Conservation (phyloP, 2,113 vertebrate species). For the Syrrhaptes paradoxus region DNA sequence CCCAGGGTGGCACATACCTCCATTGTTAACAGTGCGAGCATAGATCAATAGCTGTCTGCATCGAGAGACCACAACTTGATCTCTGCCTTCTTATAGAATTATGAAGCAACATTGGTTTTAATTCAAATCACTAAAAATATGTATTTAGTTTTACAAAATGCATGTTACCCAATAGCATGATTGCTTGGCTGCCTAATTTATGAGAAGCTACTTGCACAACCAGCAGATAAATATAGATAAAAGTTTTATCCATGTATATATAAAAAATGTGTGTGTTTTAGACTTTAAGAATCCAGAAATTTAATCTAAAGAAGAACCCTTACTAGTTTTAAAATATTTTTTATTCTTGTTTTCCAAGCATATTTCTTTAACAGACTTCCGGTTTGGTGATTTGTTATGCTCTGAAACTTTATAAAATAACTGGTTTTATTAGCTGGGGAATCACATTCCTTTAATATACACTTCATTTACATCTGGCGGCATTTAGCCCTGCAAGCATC, state of each 20-base stretch:
- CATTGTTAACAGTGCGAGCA: neutral
- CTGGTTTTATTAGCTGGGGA: neutral
- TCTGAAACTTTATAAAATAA: neutral
- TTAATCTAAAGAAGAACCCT: neutral
- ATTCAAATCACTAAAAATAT: neutral
- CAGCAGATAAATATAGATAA: neutral
- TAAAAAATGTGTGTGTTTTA: neutral
- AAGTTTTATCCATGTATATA: neutral
- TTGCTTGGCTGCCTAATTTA: neutral
- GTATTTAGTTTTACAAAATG: neutral
- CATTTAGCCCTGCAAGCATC: neutral
- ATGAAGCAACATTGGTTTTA: neutral
- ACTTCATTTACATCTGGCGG: neutral
- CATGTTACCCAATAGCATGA: neutral
- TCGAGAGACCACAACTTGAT: neutral
- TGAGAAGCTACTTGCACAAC: neutral
- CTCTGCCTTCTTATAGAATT: neutral
- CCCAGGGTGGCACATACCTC: neutral
- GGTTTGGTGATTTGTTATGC: neutral
- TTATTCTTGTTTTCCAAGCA: neutral
- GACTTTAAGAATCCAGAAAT: neutral
- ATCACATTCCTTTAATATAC: neutral
- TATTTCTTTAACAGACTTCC: neutral
- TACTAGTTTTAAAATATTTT: neutral
- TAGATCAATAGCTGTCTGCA: neutral